These are phyloP conservation scores for Xenus cinereus DNA, from an alignment of 2,113 vertebrate species.

Conservation along the genomic window DNA sequence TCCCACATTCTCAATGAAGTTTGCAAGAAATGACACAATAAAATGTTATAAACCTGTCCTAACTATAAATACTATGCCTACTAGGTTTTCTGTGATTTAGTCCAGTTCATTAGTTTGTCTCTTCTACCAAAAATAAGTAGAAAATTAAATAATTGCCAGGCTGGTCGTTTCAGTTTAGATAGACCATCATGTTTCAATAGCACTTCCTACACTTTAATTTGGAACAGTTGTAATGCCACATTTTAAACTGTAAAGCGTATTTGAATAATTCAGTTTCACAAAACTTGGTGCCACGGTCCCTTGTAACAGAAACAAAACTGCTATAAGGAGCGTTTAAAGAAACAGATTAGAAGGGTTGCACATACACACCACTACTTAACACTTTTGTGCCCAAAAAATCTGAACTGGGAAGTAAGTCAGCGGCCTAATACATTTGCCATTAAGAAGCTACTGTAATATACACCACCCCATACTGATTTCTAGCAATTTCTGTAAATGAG, in stretches of 20 bases:
- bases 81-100: neutral
- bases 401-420: neutral
- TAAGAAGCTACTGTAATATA: neutral
- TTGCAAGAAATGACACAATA: neutral
- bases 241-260: neutral
- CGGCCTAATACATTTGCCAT: neutral
- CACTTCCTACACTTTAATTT: neutral
- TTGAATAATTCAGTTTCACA: neutral
- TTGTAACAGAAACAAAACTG: neutral
- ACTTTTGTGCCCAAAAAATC: neutral
- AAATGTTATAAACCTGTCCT: neutral
- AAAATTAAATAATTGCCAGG: neutral
- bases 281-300: neutral
- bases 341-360: neutral
- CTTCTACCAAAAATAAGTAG: neutral
- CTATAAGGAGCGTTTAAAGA: neutral
- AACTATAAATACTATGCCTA: neutral
- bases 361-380: neutral
- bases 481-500: neutral
- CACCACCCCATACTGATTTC: neutral
- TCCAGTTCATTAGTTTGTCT: neutral
- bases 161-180: neutral
- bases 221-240: neutral
- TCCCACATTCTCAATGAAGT: neutral
- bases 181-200: neutral